A percentile compares a stretch with the other conserved stretches of the same genome.
Evolutionary conservation across 2,113 vertebrate species (phyloP).

Genomic region (Myrmecophaga tridactyla): DNA sequence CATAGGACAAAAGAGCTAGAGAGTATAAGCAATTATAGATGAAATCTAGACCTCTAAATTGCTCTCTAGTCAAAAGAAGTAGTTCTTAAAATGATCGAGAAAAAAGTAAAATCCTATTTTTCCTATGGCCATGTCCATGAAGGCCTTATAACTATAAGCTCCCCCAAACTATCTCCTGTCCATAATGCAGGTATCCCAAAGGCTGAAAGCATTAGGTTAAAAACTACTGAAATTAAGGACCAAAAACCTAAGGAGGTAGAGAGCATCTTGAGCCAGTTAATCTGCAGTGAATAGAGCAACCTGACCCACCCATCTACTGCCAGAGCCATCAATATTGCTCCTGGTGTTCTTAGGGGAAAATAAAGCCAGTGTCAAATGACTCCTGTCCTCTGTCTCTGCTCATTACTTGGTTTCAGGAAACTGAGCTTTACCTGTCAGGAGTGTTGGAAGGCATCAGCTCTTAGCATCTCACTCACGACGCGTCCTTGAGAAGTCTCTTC

Average conservation of each 20-base stretch:
- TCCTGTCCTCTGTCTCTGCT: background rate
- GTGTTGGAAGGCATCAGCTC: background rate
- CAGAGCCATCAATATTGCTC: background rate
- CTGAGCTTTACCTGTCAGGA: background rate
- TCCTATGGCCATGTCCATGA: background rate
- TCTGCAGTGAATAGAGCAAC: background rate
- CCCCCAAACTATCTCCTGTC: background rate
- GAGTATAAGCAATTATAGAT: background rate
- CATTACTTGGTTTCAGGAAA: background rate
- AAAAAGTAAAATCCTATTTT: background rate
- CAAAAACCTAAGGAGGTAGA: background rate
- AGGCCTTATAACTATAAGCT: background rate
- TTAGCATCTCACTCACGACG: background rate
- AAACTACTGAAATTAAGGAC: background rate
- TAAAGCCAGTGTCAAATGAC: background rate
- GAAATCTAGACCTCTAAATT: background rate
- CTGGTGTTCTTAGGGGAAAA: background rate
- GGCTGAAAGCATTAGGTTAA: background rate
- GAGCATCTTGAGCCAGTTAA: background rate
- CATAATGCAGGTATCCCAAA: background rate
- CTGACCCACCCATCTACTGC: background rate
- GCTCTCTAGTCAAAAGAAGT: background rate
- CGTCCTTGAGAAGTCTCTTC: background rate
- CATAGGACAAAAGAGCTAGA: background rate
- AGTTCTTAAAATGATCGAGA: background rate